A percentile compares a stretch with the other conserved stretches of the same genome.
phyloP scores from a whole-genome alignment of 2,888 invertebrate genomes.

The Phragmatobia fuliginosa region DNA sequence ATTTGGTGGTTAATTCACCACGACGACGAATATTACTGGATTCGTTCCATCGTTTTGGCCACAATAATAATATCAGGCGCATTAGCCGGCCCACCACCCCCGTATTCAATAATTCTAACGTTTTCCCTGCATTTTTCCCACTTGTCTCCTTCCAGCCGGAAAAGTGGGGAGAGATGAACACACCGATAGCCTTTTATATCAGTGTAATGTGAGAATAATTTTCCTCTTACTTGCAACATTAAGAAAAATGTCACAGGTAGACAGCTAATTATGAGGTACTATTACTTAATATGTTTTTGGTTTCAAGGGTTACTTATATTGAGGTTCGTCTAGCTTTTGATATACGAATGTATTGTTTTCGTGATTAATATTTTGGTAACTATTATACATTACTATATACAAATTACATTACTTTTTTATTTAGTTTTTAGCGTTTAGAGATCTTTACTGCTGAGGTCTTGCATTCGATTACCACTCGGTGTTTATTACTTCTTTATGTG shows the following conservation, averaged over 20 bases:
- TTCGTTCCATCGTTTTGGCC: slow-evolving; percentile 71
- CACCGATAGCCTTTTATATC: slow-evolving; percentile 69
- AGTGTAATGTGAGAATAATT: slow-evolving; percentile 70
- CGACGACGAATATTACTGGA: slow-evolving; percentile 58
- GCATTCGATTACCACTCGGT: too few relatives aligned
- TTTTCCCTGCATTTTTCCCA: slow-evolving; percentile 50
- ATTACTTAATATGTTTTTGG: slow-evolving; percentile 5
- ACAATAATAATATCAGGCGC: slow-evolving; percentile 72
- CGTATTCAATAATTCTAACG: slow-evolving; percentile 51
- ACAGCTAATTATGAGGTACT: slow-evolving; percentile 21
- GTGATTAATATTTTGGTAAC: neutral
- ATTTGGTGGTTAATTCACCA: slow-evolving; percentile 56
- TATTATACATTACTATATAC: too few relatives aligned
- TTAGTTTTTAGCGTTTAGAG: too few relatives aligned
- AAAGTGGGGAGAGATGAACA: slow-evolving; percentile 69
- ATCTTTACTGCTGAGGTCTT: too few relatives aligned
- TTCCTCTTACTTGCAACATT: slow-evolving; percentile 57
- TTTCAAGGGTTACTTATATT: neutral
- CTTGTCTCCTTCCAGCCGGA: slow-evolving; percentile 60
- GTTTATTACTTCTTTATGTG: too few relatives aligned
- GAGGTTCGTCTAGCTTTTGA: neutral
- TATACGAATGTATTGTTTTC: neutral
- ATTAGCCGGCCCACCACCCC: slow-evolving; percentile 73
- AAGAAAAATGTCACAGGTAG: slow-evolving; percentile 47
- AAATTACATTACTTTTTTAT: neutral